Evolutionary conservation across 2,888 invertebrate genomes (phyloP).

Genomic region (Nudaria mundana): DNA sequence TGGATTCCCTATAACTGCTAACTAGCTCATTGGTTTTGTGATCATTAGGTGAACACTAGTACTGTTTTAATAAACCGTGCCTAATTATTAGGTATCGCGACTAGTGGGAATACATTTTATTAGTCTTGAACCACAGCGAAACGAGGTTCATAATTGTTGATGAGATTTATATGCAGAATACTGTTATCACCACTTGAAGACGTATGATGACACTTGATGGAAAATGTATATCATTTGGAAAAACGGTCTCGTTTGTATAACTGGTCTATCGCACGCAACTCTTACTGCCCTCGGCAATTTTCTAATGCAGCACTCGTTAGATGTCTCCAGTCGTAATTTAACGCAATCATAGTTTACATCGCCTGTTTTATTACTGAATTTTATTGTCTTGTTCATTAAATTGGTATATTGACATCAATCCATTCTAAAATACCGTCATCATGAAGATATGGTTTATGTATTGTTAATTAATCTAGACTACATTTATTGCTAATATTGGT

Average conservation of each 20-base stretch:
- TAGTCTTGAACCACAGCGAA: too few species aligned
- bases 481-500: too few species aligned
- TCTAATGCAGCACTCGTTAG: constrained; percentile 66
- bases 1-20: too few species aligned
- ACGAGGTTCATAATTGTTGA: too few species aligned
- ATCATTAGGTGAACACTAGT: too few species aligned
- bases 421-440: constrained; percentile 38
- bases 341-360: constrained; percentile 44
- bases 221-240: constrained; percentile 71
- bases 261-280: constrained; percentile 74
- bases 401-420: constrained; percentile 35
- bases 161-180: constrained; percentile 27
- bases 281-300: constrained; percentile 58
- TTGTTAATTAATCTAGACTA: too few species aligned
- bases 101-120: too few species aligned
- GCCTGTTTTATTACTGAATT: constrained; percentile 36
- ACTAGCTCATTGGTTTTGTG: too few species aligned
- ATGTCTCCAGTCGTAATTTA: constrained; percentile 39
- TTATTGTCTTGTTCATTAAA: constrained; percentile 19
- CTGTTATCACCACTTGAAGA: constrained; percentile 36
- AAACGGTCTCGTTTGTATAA: constrained; percentile 68
- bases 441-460: too few species aligned
- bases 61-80: too few species aligned
- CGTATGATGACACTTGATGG: constrained; percentile 56
- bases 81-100: too few species aligned